phyloP scores from a whole-genome alignment of 1,140 invertebrate species.

The Melitaea cinxia region DNA sequence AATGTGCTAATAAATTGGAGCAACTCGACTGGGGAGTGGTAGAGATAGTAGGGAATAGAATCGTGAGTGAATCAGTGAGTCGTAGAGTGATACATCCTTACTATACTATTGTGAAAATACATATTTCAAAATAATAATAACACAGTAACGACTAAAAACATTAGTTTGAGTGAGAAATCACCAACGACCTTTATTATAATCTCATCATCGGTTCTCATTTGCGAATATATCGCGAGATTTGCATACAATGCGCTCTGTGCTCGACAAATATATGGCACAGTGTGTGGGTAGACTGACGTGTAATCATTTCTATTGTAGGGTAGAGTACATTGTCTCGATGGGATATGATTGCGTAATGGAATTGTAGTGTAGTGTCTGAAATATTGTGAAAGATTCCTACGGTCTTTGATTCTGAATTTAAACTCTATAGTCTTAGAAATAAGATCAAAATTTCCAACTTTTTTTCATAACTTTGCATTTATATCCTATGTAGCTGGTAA shows the following conservation, averaged over 20 bases:
- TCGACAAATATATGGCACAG: constrained; percentile 23
- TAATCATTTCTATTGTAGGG: constrained; percentile 22
- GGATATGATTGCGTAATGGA: constrained; percentile 21
- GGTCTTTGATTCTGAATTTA: background rate
- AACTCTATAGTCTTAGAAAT: background rate
- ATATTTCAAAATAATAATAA: too few species aligned
- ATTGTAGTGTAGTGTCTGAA: constrained; percentile 12
- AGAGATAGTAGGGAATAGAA: too few species aligned
- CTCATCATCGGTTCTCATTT: constrained; percentile 4
- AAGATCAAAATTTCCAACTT: background rate
- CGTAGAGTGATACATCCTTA: too few species aligned
- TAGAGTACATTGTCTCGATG: constrained; percentile 11
- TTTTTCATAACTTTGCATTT: background rate
- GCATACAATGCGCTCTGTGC: constrained; percentile 28
- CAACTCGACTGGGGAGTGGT: too few species aligned
- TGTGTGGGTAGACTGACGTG: constrained; percentile 23
- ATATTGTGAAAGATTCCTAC: constrained; percentile 15
- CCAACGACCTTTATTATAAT: constrained; percentile 10
- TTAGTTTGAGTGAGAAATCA: background rate
- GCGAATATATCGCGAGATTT: constrained; percentile 25
- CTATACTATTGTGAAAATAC: too few species aligned
- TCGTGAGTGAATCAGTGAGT: too few species aligned
- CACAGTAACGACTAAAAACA: background rate
- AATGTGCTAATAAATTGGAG: too few species aligned
- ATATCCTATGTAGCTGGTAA: constrained; percentile 1